Conservation (phyloP, 2,888 invertebrate species). For the Dryobotodes eremita region DNA sequence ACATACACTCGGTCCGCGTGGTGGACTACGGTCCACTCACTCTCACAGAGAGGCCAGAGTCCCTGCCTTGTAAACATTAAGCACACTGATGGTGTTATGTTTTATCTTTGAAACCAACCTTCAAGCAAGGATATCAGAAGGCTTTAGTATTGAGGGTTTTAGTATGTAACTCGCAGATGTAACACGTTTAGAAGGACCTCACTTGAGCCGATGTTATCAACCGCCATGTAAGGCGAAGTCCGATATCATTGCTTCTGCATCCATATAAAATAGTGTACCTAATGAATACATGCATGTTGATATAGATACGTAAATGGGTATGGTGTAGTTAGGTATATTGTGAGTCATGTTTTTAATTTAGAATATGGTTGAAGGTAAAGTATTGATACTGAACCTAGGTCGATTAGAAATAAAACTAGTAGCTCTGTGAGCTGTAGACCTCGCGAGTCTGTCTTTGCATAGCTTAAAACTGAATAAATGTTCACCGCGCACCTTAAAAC, state of each 20-base stretch:
- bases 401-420: neutral
- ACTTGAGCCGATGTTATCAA: slow-evolving; percentile 48
- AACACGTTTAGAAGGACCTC: slow-evolving; percentile 38
- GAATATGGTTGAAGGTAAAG: slow-evolving; percentile 10
- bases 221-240: slow-evolving; percentile 40
- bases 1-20: neutral
- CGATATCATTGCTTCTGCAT: slow-evolving; percentile 48
- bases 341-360: slow-evolving; percentile 43
- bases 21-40: neutral
- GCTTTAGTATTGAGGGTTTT: slow-evolving; percentile 23
- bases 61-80: neutral
- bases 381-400: neutral
- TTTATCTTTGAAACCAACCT: neutral
- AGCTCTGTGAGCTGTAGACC: too few species aligned
- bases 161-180: slow-evolving; percentile 39
- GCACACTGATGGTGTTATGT: neutral
- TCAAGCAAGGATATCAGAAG: slow-evolving; percentile 7
- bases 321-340: neutral
- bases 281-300: slow-evolving; percentile 39
- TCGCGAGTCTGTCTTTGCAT: too few species aligned
- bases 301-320: slow-evolving; percentile 5
- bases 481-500: too few species aligned
- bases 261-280: slow-evolving; percentile 50
- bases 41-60: neutral
- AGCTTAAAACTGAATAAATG: too few species aligned